These are phyloP conservation scores for Sebastes nivosus DNA, from an alignment of 2,797 vertebrate species.

Conservation along the genomic window DNA sequence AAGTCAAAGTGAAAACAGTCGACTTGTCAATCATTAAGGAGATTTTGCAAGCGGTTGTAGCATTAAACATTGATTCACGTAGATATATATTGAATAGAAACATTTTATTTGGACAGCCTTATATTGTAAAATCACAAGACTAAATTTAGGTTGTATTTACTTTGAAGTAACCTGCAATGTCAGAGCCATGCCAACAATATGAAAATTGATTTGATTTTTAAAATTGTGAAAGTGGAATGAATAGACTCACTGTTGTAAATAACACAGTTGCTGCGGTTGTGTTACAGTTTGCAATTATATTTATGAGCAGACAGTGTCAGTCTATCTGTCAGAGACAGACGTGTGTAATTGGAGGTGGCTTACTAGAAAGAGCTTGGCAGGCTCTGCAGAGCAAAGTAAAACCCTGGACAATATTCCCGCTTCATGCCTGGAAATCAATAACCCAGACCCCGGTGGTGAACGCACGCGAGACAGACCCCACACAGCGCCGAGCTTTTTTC, in stretches of 20 bases:
- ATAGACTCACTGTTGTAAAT: slow-evolving; percentile 14
- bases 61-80: neutral
- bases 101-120: neutral
- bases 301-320: slow-evolving; percentile 31
- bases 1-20: neutral
- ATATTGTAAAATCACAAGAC: slow-evolving; percentile 1
- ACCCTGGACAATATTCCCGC: slow-evolving; percentile 72
- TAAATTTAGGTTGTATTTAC: neutral
- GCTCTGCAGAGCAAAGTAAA: slow-evolving; percentile 60
- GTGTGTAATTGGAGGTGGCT: slow-evolving; percentile 58
- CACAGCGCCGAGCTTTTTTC: slow-evolving; percentile 57
- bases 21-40: neutral
- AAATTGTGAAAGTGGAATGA: neutral
- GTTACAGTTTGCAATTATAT: slow-evolving; percentile 9
- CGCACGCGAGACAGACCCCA: slow-evolving; percentile 76
- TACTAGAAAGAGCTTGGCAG: slow-evolving; percentile 73
- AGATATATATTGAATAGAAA: neutral
- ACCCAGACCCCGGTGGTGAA: slow-evolving; percentile 69
- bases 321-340: slow-evolving; percentile 35
- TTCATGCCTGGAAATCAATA: slow-evolving; percentile 80
- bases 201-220: neutral
- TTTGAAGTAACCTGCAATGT: neutral
- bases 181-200: neutral
- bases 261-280: slow-evolving; percentile 1
- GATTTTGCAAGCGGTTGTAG: neutral